phyloP scores from a whole-genome alignment of 2,888 invertebrate genomes.

The Lypha dubia region DNA sequence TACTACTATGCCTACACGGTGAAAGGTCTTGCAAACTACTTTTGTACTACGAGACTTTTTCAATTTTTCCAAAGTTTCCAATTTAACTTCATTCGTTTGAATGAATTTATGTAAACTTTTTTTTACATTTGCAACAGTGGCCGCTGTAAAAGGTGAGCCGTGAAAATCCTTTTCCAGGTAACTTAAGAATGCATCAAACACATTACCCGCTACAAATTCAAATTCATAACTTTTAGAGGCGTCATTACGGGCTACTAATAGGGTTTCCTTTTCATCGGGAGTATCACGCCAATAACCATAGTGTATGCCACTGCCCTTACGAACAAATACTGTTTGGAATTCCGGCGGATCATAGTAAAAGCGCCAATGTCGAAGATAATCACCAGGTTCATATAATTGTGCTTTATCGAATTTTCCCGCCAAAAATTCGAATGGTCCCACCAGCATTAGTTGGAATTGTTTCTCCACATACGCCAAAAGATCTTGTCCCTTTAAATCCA shows the following conservation, averaged over 20 bases:
- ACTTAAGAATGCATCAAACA: constrained; percentile 80
- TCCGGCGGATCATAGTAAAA: constrained; percentile 98
- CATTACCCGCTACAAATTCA: constrained; percentile 86
- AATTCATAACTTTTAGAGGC: constrained; percentile 88
- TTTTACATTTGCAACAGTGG: constrained; percentile 85
- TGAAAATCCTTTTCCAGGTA: constrained; percentile 80
- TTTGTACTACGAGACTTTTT: constrained; percentile 87
- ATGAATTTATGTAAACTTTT: constrained; percentile 87
- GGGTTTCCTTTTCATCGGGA: constrained; percentile 88
- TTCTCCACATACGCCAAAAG: constrained; percentile 87
- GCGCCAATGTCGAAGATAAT: constrained; percentile 93
- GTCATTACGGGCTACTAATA: constrained; percentile 90
- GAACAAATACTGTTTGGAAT: constrained; percentile 92
- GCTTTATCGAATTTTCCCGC: constrained; percentile 85
- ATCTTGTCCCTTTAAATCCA: constrained; percentile 79
- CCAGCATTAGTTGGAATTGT: constrained; percentile 88
- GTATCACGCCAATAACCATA: constrained; percentile 95
- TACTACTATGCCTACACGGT: constrained; percentile 92
- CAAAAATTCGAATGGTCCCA: constrained; percentile 95
- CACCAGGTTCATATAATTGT: constrained; percentile 84
- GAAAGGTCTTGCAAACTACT: constrained; percentile 89
- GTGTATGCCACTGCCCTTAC: constrained; percentile 89
- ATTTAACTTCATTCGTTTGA: constrained; percentile 85
- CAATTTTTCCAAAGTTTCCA: constrained; percentile 85
- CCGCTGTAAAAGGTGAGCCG: constrained; percentile 86